phyloP scores from a whole-genome alignment of 1,140 invertebrate genomes.

The Muscidifurax raptorellus region DNA sequence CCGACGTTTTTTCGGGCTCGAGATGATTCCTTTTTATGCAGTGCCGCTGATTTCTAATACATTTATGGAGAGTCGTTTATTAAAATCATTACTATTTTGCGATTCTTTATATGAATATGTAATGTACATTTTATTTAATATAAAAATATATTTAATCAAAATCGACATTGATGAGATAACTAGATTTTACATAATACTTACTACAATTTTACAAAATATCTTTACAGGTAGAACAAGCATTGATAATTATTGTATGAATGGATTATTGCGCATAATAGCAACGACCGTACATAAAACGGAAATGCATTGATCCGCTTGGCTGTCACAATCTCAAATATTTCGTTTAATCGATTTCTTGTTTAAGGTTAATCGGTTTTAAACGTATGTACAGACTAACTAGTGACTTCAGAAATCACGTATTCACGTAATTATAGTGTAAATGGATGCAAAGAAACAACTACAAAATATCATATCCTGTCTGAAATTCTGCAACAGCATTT shows the following conservation, averaged over 20 bases:
- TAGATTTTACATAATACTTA: no score
- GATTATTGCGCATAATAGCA: no score
- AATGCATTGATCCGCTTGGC: no score
- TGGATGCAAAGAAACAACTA: not conserved
- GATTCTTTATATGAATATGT: not conserved
- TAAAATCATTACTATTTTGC: not conserved
- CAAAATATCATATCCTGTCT: not conserved
- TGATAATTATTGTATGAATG: no score
- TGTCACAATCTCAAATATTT: not conserved
- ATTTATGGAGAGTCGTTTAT: not conserved
- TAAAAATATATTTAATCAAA: no score
- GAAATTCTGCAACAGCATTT: not conserved
- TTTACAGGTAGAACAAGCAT: no score
- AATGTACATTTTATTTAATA: no score
- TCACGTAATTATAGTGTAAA: not conserved
- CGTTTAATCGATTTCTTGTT: not conserved
- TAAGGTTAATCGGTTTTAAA: not conserved
- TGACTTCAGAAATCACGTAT: not conserved
- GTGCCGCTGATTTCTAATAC: not conserved
- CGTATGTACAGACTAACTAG: no score
- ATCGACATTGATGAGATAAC: no score
- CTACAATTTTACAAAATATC: no score
- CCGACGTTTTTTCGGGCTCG: not conserved
- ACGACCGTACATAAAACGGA: no score
- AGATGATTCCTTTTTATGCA: not conserved